Evolutionary conservation across 2,113 vertebrate genomes (phyloP).

Genomic region (Canis aureus): DNA sequence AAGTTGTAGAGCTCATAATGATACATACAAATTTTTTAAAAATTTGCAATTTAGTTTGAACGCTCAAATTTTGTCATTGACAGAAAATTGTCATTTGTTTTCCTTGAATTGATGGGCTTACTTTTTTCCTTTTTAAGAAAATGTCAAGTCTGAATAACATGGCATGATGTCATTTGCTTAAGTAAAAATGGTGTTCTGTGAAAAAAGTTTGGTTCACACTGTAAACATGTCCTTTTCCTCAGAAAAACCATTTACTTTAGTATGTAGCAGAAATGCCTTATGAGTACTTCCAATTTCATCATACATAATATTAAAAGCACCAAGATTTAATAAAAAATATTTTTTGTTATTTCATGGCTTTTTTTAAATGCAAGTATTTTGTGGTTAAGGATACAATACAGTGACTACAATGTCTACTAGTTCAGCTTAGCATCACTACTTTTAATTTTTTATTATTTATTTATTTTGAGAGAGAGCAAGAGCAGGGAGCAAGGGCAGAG

Average conservation of each 20-base stretch:
- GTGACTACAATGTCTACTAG: background rate
- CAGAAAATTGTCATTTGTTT: background rate
- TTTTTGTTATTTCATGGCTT: background rate
- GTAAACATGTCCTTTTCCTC: background rate
- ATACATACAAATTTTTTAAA: background rate
- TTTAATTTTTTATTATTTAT: background rate
- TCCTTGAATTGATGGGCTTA: background rate
- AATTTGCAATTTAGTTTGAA: background rate
- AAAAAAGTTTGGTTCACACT: background rate
- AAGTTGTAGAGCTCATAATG: background rate
- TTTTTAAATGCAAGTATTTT: background rate
- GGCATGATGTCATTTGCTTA: background rate
- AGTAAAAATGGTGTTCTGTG: background rate
- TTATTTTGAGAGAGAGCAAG: background rate
- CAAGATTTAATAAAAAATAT: background rate
- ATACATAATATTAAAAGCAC: background rate
- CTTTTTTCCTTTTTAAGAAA: background rate
- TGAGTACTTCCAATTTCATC: background rate
- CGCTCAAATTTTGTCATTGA: background rate
- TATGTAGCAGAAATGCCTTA: background rate
- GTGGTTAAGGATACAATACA: background rate
- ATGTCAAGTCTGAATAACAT: background rate
- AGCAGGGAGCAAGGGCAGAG: background rate
- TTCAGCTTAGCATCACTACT: background rate
- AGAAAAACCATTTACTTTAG: background rate